Conservation (phyloP, 2,888 invertebrate genomes). For the Spisula subtruncata region DNA sequence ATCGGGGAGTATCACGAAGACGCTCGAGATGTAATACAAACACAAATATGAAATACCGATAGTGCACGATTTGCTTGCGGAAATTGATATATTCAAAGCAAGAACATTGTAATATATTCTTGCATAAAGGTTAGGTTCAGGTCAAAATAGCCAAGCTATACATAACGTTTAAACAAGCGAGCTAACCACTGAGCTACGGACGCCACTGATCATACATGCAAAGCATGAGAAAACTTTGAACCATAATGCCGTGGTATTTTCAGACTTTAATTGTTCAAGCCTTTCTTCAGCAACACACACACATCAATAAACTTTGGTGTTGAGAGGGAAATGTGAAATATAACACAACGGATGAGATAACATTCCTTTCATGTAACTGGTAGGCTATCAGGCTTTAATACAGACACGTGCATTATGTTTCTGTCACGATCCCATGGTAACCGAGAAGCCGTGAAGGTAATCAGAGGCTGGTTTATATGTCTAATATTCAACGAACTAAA, state of each 20-base stretch:
- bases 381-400: background rate
- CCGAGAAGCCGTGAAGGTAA: slow-evolving; percentile 6
- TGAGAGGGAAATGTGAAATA: background rate
- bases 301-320: background rate
- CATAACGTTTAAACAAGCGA: too few relatives aligned
- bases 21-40: too few relatives aligned
- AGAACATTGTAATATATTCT: too few relatives aligned
- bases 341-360: background rate
- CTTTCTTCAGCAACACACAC: background rate
- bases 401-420: slow-evolving; percentile 8
- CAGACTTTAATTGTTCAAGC: background rate
- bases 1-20: background rate
- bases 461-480: background rate
- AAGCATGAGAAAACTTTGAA: background rate
- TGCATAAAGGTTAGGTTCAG: too few relatives aligned
- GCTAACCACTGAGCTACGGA: too few relatives aligned
- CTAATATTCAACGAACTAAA: background rate
- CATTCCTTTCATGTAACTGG: background rate
- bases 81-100: too few relatives aligned
- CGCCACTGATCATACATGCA: background rate
- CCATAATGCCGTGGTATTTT: background rate
- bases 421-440: slow-evolving; percentile 30
- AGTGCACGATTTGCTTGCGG: too few relatives aligned
- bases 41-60: too few relatives aligned
- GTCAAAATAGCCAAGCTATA: too few relatives aligned